These are phyloP conservation scores for Zapus hudsonius DNA, from an alignment of 2,113 vertebrate species.

Conservation along the genomic window DNA sequence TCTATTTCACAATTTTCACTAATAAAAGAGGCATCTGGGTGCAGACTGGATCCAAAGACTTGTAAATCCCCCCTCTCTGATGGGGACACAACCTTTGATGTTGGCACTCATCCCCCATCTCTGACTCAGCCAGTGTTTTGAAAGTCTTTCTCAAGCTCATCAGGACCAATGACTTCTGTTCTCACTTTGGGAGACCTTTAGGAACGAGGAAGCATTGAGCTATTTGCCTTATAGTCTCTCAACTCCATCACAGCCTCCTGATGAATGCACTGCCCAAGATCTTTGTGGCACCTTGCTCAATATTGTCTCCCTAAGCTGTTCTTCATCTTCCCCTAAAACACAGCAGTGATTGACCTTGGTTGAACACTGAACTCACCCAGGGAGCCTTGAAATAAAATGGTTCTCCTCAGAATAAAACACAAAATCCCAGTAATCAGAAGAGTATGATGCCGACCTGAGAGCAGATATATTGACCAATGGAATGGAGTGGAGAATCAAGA, in stretches of 20 bases:
- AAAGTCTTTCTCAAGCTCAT: neutral
- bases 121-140: neutral
- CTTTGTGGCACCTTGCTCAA: neutral
- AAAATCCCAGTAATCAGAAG: neutral
- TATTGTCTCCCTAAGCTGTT: too few species aligned
- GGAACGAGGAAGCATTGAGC: neutral
- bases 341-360: fast-evolving
- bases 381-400: neutral
- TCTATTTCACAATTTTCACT: neutral
- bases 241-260: neutral
- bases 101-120: neutral
- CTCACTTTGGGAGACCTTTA: neutral
- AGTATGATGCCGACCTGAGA: neutral
- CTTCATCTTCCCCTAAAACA: neutral
- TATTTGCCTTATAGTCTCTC: neutral
- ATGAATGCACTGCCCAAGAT: neutral
- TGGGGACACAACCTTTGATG: neutral
- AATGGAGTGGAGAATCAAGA: neutral
- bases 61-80: neutral
- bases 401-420: neutral
- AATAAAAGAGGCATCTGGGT: neutral
- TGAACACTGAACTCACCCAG: neutral
- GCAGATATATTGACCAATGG: fast-evolving
- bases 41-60: neutral
- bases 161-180: neutral